Base-by-base conservation (phyloP, 2,113 vertebrate genomes). In the Seriola rivoliana region DNA sequence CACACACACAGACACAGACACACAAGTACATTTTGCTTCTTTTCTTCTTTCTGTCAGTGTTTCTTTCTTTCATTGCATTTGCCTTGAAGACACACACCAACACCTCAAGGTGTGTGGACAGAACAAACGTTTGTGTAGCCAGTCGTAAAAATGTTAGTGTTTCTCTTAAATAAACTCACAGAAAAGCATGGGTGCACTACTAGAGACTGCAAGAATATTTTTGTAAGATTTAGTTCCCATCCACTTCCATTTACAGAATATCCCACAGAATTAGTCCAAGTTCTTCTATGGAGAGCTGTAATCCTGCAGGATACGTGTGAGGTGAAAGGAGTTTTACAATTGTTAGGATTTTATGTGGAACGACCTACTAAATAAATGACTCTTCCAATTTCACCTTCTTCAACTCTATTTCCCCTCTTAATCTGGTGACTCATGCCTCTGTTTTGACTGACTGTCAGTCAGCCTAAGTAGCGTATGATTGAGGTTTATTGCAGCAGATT, bases 401-500 rank as follows among this genome's bases (percentile, higher is more conserved):
- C 59, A 81, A 68, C 84, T 88, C 67, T 23, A 67, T 86, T 86
- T 78, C 58, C 40, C 71, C 68, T 81, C 78, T 85, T 81, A 91
- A 89, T 91, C 67, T 59, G 65, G 73, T 72, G 85, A 84, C 84
- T 83, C 40, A 14, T 59, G 36, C 82, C 80, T 90, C 62, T 89
- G 90, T 93, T 93, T 85, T 81, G 84, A 89, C 84, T 87, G 81
- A 75, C 78, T 88, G 91, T 87, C 92, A 92, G 85, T 91, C 83
- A 92, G 83, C 66, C 80, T 93, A 89, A 92, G 84, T 81, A 85
- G 81, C 67, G 38, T 82, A 78, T 92, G 92, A 93, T 91, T 90
- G 90, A 93, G 89, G 77, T 79, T 90, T 84, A 92, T 88, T 89
- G 85, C 89, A 71, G 88, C 89, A 91, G 82, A 93, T 92, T 93